phyloP scores from a whole-genome alignment of 2,113 vertebrate genomes.

The Rhynchomys soricoides region DNA sequence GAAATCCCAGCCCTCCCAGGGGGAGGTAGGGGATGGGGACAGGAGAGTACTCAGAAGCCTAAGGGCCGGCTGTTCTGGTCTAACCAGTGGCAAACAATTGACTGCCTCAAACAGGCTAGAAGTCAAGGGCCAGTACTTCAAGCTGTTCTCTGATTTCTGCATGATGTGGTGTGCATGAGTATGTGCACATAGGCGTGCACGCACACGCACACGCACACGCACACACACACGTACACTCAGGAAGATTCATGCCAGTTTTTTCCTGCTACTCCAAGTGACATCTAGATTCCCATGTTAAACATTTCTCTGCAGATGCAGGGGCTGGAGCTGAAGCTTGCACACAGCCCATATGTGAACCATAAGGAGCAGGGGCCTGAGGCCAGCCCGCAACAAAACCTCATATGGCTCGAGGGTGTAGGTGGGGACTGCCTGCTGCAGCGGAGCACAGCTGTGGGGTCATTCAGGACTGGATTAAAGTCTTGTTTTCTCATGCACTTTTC shows the following conservation, averaged over 20 bases:
- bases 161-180: background rate
- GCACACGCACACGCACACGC: accelerated
- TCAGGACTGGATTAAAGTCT: background rate
- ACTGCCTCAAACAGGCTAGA: background rate
- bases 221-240: too few relatives aligned
- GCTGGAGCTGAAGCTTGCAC: background rate
- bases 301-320: background rate
- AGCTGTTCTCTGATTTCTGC: background rate
- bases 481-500: background rate
- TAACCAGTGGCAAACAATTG: background rate
- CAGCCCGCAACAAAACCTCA: background rate
- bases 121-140: background rate
- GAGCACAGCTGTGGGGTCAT: background rate
- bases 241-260: background rate
- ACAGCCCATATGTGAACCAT: background rate
- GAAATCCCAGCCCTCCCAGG: background rate
- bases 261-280: background rate
- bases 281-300: background rate
- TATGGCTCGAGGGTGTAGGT: background rate
- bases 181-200: too few relatives aligned
- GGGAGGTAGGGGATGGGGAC: too few relatives aligned
- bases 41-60: background rate
- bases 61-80: background rate
- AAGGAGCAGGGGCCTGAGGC: background rate
- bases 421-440: background rate